Percentiles rank a stretch among this genome's conserved stretches.
Evolutionary conservation across 2,797 vertebrate genomes (phyloP).

Genomic region (Capromys pilorides): DNA sequence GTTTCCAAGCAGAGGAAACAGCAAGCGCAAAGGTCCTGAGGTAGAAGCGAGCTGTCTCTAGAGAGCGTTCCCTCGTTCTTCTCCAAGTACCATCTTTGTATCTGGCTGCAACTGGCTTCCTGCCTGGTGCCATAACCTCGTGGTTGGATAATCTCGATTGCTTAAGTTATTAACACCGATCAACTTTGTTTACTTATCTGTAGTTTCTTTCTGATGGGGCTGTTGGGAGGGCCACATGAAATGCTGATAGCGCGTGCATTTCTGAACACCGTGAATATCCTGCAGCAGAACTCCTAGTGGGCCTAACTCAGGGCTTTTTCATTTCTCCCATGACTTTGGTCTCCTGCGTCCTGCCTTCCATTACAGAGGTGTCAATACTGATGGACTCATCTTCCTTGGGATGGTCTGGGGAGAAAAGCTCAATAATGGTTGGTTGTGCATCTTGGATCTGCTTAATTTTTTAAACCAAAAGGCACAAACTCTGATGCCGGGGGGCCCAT

Average conservation of each 20-base stretch:
- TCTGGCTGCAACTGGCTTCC: neutral
- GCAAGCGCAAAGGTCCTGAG: conserved; percentile 8
- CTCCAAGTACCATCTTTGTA: neutral
- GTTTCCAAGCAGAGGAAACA: neutral
- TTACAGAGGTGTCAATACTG: neutral
- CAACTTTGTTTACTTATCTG: neutral
- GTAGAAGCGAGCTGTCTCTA: neutral
- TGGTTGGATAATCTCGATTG: neutral
- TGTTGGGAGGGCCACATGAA: conserved; percentile 1
- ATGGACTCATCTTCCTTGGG: neutral
- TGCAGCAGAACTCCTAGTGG: neutral
- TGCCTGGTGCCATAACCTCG: neutral
- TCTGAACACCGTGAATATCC: neutral
- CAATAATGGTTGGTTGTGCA: neutral
- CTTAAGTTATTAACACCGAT: neutral
- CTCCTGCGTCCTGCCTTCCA: neutral
- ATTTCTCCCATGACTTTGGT: neutral
- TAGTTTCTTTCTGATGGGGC: neutral
- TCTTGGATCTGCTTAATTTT: neutral
- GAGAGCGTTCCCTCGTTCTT: neutral
- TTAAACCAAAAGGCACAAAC: neutral
- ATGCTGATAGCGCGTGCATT: neutral
- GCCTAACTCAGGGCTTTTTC: neutral
- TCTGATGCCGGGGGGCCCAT: neutral
- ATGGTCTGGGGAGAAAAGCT: neutral